Evolutionary conservation across 2,113 vertebrate genomes (phyloP), one percentile per base, ranked within the genome.

Genomic region (Psephotus haematonotus): DNA sequence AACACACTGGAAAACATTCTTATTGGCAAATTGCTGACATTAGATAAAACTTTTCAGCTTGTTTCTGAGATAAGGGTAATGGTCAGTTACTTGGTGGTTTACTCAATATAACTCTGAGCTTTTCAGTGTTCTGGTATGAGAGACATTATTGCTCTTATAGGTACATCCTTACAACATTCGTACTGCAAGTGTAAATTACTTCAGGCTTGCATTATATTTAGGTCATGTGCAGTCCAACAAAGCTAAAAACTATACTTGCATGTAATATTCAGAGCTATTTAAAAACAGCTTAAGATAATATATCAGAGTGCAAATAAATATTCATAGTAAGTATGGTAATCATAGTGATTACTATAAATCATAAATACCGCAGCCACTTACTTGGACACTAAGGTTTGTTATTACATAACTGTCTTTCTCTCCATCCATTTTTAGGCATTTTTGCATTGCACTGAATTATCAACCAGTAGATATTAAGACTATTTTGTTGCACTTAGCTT

Each of bases 401-500:
- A 8, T 44, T 72, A 9, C 18, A 10, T 33, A 79, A 67, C 35
- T 50, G n/a, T 43, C 33, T n/a, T 62, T 13, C 27, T 55, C 29
- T 92, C 23, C 35, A 71, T 43, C 20, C 37, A 37, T 93, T 88
- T 84, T 33, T 33, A 80, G 52, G 67, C 72, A 80, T 87, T 81
- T 90, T 86, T 84, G 20, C 37, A 72, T 62, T 57, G 50, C 35
- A 67, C 31, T 53, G 89, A 71, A 22, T 77, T 80, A 93, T 81
- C 81, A 96, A 41, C 72, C 52, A 82, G 92, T 82, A 75, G 52
- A 81, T 76, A 95, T 77, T 91, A 86, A 93, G 94, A 74, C 91
- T 91, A 87, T 93, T 97, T 97, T 97, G 95, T 82, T 93, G 86
- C 31, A 14, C 49, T 96, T 93, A 87, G 80, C 41, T 97, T 93